Evolutionary conservation across 2,888 invertebrate species (phyloP).

Genomic region (Volucella zonaria): DNA sequence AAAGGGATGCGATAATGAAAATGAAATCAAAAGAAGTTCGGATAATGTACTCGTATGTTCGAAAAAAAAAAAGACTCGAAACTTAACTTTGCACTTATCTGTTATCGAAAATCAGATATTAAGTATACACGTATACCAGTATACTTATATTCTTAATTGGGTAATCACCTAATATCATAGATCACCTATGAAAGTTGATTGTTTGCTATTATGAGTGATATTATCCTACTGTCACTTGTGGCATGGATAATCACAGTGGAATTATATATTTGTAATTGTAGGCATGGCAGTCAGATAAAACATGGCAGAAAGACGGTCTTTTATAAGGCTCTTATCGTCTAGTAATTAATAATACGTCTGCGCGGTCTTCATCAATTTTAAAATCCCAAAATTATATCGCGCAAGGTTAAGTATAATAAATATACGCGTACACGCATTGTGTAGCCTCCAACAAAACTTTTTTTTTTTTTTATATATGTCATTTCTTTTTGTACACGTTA

Average conservation of each 20-base stretch:
- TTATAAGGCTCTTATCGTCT: slow-evolving; percentile 44
- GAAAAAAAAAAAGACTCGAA: too few relatives aligned
- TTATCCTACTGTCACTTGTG: slow-evolving; percentile 30
- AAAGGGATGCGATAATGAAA: too few relatives aligned
- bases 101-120: too few relatives aligned
- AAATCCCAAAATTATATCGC: slow-evolving; percentile 37
- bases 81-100: too few relatives aligned
- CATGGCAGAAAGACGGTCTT: slow-evolving; percentile 10
- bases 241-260: slow-evolving; percentile 28
- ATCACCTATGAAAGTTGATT: background rate
- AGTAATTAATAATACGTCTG: slow-evolving; percentile 54
- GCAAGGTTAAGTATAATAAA: slow-evolving; percentile 22
- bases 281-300: slow-evolving; percentile 27
- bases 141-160: too few relatives aligned
- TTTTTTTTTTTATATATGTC: background rate
- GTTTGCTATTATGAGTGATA: slow-evolving; percentile 6
- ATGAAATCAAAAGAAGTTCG: too few relatives aligned
- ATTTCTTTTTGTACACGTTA: background rate
- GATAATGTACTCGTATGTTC: too few relatives aligned
- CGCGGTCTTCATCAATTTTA: slow-evolving; percentile 42
- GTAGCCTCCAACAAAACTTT: too few relatives aligned
- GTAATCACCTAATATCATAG: too few relatives aligned
- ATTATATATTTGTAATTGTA: slow-evolving; percentile 46
- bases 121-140: too few relatives aligned
- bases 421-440: slow-evolving; percentile 3